Conservation (phyloP, 2,113 vertebrate species). For the Gobio gobio region DNA sequence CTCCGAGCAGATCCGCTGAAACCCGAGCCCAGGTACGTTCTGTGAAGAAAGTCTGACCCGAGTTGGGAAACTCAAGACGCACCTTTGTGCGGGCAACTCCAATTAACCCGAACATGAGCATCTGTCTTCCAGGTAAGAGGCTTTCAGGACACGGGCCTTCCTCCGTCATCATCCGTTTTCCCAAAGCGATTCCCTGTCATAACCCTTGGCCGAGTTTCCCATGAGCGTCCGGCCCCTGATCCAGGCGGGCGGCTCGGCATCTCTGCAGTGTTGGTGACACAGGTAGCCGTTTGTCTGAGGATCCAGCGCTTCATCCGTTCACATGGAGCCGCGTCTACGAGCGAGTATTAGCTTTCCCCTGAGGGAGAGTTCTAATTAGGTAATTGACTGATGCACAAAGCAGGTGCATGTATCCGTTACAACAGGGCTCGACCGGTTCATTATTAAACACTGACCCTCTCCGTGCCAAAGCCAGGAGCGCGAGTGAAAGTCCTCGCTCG, state of each 20-base stretch:
- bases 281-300: conserved; percentile 70
- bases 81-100: conserved; percentile 21
- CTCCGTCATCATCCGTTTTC: conserved; percentile 17
- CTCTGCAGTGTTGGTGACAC: conserved; percentile 43
- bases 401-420: conserved; percentile 84
- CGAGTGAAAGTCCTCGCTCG: conserved; percentile 71
- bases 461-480: conserved; percentile 69
- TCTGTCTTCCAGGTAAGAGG: neutral
- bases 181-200: conserved; percentile 37
- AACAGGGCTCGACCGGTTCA: conserved; percentile 76
- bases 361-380: conserved; percentile 81
- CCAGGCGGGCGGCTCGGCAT: conserved; percentile 62
- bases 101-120: conserved; percentile 30
- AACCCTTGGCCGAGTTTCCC: conserved; percentile 65
- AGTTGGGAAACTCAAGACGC: conserved; percentile 24
- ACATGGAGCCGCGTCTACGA: conserved; percentile 69
- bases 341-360: conserved; percentile 78
- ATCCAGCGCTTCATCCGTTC: conserved; percentile 64
- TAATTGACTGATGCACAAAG: conserved; percentile 82
- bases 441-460: conserved; percentile 82
- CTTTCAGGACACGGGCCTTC: neutral
- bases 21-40: conserved; percentile 17
- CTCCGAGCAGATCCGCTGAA: neutral
- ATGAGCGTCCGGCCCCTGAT: conserved; percentile 72
- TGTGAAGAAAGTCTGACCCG: conserved; percentile 15